Evolutionary conservation across 2,113 vertebrate species (phyloP), one percentile per base, ranked within the genome.

Genomic region (Hipposideros armiger): DNA sequence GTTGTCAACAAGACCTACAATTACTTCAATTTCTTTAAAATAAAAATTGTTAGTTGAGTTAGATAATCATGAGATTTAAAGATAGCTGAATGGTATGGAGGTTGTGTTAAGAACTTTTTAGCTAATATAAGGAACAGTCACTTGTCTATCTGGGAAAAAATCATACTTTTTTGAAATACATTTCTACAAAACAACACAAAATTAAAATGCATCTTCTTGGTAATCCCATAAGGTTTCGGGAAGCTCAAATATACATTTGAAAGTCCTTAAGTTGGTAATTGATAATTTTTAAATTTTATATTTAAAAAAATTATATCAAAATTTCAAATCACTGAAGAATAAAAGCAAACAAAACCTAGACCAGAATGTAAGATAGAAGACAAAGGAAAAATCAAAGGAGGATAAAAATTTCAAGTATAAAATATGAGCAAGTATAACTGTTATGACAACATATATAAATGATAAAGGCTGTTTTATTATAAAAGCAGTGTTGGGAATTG

Each of bases 1-100:
- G 58, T 62, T 40, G n/a, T 64, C 88, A 91, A 64, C 45, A 72
- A 58, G 70, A 72, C 40, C 11, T 76, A 76, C 4, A 64, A 32
- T 26, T 88, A 62, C 22, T 66, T 72, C 36, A 52, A 24, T 94
- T 66, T 91, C 15, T 83, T 70, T 64, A 32, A 77, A 94, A 88
- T 45, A 36, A 92, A 88, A 67, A 89, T 62, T 69, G 42, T 40
- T 80, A 32, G 22, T 36, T 7, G 17, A 9, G 7, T 64, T 64
- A 54, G 20, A 52, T 81, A 70, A 70, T 10, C 11, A 47, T 86
- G 52, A 67, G 11, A 86, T 30, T 81, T 77, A 77, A 86, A 86
- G 47, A 76, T 20, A 86, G 54, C 52, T 69, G 58, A 80, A 62
- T 45, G 32, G 14, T 81, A 3, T 64, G 11, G 28, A 7, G 10